Conservation (phyloP, 2,797 vertebrate species). For the Acanthis flammea region DNA sequence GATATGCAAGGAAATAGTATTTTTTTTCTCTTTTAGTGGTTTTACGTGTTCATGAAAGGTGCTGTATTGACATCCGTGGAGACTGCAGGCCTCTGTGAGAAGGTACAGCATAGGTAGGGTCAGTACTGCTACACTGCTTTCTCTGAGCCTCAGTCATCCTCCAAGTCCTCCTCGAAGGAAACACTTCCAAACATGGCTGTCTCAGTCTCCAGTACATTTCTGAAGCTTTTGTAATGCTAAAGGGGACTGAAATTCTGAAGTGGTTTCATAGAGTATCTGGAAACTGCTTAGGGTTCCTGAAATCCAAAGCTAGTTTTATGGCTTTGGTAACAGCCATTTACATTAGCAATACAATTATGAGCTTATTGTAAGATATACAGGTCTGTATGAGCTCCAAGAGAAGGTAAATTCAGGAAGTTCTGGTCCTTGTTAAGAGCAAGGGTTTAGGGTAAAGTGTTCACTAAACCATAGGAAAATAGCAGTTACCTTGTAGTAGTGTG, state of each 20-base stretch:
- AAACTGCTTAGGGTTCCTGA: neutral
- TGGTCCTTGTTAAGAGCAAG: rapidly evolving
- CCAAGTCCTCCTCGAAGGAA: neutral
- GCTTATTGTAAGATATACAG: neutral
- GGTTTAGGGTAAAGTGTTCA: neutral
- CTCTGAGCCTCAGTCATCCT: neutral
- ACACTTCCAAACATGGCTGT: neutral
- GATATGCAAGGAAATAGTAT: neutral
- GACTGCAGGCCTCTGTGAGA: conserved; percentile 1
- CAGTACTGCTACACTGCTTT: neutral
- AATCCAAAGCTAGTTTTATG: neutral
- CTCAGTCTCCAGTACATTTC: neutral
- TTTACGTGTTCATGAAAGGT: conserved; percentile 5
- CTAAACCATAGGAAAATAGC: neutral
- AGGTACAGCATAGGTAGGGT: neutral
- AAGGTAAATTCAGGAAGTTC: neutral
- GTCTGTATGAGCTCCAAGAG: rapidly evolving
- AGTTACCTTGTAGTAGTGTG: neutral
- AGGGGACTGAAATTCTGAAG: neutral
- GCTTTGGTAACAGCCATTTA: rapidly evolving
- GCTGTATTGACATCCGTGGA: neutral
- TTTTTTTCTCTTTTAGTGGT: neutral
- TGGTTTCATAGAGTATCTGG: neutral
- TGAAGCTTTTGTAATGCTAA: neutral
- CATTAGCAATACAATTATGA: rapidly evolving